Evolutionary conservation across 2,113 vertebrate species (phyloP).

Genomic region (Callipepla squamata): DNA sequence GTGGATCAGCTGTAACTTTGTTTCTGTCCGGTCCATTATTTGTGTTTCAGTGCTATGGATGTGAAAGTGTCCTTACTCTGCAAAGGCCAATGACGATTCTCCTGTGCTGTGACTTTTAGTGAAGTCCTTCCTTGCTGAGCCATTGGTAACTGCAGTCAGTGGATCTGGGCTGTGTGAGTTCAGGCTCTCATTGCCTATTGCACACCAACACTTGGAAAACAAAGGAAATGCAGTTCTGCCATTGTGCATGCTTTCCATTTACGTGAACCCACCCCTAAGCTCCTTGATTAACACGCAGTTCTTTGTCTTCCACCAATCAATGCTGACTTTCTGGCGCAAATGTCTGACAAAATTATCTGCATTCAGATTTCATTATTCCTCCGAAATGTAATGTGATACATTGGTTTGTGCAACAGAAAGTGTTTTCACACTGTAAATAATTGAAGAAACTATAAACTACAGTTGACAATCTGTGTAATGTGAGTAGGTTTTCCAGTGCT

Average conservation of each 20-base stretch:
- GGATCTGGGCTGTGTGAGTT: not conserved
- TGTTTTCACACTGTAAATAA: slow-evolving; percentile 61
- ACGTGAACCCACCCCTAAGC: not conserved
- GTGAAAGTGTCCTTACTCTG: not conserved
- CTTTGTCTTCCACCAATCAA: not conserved
- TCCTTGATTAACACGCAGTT: not conserved
- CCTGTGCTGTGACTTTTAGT: not conserved
- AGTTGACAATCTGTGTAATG: slow-evolving; percentile 19
- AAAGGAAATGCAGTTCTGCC: not conserved
- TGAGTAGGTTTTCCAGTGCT: not conserved
- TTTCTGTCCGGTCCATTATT: not conserved
- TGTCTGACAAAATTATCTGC: not conserved
- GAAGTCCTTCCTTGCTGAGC: not conserved
- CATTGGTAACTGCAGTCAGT: not conserved
- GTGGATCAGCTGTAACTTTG: not conserved
- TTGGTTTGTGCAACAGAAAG: not conserved
- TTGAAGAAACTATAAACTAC: slow-evolving; percentile 53
- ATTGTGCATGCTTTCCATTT: not conserved
- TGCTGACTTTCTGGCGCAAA: not conserved
- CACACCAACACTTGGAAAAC: not conserved
- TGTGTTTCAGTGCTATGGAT: slow-evolving; percentile 7
- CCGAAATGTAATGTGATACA: not conserved
- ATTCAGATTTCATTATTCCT: slow-evolving; percentile 12
- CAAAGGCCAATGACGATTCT: slow-evolving; percentile 18
- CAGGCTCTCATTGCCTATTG: not conserved